Base-by-base conservation (phyloP, 2,113 vertebrate species). In the Proterorhinus semilunaris region DNA sequence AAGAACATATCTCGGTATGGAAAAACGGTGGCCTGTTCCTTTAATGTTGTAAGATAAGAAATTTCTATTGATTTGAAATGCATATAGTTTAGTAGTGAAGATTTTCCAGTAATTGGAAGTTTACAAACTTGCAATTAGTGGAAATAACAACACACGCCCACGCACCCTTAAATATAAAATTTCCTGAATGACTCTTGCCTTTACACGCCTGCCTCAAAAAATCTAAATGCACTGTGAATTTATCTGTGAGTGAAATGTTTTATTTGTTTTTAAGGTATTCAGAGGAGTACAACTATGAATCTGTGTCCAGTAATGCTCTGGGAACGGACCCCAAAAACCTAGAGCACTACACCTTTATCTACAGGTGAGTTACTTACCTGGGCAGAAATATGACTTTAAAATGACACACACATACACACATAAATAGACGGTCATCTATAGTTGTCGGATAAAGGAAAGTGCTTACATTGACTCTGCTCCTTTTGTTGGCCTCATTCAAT, bases 341-440 rank as follows among this genome's bases (percentile, higher is more conserved):
- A 77, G 78, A 88, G 79, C 66, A 87, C 44, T 91, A 88, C 3
- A 84, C 90, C 8, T 91, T 85, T 80, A 61, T 90, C 62, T 89
- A 87, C 86, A 89, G 77, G 27, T 16, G 6, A 53, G 15, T 16
- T 8, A 17, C 51, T 53, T 16, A 54, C 8, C 53, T 21, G 53
- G 21, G 6, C 17, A 21, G 9, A 54, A 54, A 8, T 10, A 54
- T 54, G 17, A 21, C 8, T 9, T 5, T 21, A 21, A 54, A 54
- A 54, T 9, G 16, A 10, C 16, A 10, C 10, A 54, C 16, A n/a
- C 21, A 21, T 21, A 21, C 21, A 36, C 4, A 36, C 27, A 36
- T 36, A 3, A 36, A 1, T 36, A 36, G 27, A 36, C 27, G 27
- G 27, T 36, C 27, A 36, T 36, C 27, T 36, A 5, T 36, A 36